These are phyloP conservation scores for Trissolcus brochymenae DNA, from an alignment of 2,888 invertebrate genomes.

Conservation along the genomic window DNA sequence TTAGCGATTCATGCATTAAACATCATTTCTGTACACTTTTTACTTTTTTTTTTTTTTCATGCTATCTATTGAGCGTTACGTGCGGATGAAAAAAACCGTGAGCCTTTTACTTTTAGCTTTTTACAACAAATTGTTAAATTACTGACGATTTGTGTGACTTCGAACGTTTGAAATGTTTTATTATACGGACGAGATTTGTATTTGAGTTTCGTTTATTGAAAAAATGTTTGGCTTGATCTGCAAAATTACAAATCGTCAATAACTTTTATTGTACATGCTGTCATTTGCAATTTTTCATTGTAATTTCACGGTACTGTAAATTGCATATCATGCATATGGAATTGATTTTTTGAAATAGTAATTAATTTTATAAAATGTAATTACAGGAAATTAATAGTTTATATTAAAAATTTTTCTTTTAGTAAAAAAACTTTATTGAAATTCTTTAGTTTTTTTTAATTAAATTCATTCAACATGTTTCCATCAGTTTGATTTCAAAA, in stretches of 20 bases:
- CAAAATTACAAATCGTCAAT: conserved; percentile 25
- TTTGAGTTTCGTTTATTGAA: conserved; percentile 19
- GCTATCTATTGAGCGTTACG: conserved; percentile 11
- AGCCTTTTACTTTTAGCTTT: conserved; percentile 43
- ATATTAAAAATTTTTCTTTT: neutral
- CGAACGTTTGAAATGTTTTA: conserved; percentile 43
- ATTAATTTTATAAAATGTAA: too few relatives aligned
- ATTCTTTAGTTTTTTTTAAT: conserved; percentile 18
- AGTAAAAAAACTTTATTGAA: neutral
- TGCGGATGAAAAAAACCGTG: conserved; percentile 31
- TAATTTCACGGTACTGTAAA: neutral
- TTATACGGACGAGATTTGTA: conserved; percentile 23
- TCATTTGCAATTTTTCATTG: neutral
- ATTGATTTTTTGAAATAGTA: too few relatives aligned
- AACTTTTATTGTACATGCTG: neutral
- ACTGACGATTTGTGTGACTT: conserved; percentile 43
- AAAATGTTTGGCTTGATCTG: conserved; percentile 15
- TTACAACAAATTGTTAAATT: conserved; percentile 49
- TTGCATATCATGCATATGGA: too few relatives aligned
- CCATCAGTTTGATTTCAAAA: conserved; percentile 39
- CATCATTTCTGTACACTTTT: conserved; percentile 33
- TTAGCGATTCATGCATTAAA: conserved; percentile 55
- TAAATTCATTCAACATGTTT: conserved; percentile 1
- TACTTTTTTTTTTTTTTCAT: conserved; percentile 20
- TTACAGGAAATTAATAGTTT: too few relatives aligned